A percentile compares a stretch with the other conserved stretches of the same genome.
phyloP scores from a whole-genome alignment of 2,888 invertebrate genomes.

The Nemotelus nigrinus region DNA sequence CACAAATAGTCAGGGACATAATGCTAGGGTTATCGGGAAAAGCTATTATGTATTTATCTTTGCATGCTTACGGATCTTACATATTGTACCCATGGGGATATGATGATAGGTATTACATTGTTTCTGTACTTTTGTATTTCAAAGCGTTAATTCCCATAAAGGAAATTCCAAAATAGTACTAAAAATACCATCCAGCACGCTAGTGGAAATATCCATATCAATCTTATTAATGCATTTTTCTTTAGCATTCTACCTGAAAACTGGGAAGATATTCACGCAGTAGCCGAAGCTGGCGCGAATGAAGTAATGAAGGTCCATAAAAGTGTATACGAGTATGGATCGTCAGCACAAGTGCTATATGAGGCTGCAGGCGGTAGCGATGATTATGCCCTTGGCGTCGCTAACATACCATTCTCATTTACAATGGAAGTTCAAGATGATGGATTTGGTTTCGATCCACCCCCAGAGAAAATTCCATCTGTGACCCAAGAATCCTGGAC shows the following conservation, averaged over 20 bases:
- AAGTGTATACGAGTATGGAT: constrained; percentile 63
- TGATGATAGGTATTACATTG: constrained; percentile 60
- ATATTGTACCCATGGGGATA: constrained; percentile 76
- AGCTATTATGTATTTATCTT: constrained; percentile 72
- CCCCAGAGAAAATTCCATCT: constrained; percentile 67
- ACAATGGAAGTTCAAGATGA: constrained; percentile 72
- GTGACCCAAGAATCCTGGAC: constrained; percentile 71
- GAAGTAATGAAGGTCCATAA: constrained; percentile 61
- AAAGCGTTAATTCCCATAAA: no score
- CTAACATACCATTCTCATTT: constrained; percentile 69
- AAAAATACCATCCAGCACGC: no score
- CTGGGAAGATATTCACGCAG: constrained; percentile 62
- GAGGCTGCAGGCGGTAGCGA: constrained; percentile 71
- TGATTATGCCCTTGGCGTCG: constrained; percentile 71
- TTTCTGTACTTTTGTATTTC: not conserved
- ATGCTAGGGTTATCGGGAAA: constrained; percentile 65
- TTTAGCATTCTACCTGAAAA: constrained; percentile 64
- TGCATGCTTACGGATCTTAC: constrained; percentile 80
- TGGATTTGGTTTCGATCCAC: constrained; percentile 70
- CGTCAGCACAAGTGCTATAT: constrained; percentile 66
- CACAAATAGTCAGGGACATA: constrained; percentile 69
- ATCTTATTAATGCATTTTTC: not conserved
- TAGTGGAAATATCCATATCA: no score
- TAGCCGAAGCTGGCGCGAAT: constrained; percentile 60
- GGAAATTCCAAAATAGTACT: no score